A percentile compares a stretch with the other conserved stretches of the same genome.
Evolutionary conservation across 2,797 vertebrate genomes (phyloP).

Genomic region (Tragelaphus eurycerus): DNA sequence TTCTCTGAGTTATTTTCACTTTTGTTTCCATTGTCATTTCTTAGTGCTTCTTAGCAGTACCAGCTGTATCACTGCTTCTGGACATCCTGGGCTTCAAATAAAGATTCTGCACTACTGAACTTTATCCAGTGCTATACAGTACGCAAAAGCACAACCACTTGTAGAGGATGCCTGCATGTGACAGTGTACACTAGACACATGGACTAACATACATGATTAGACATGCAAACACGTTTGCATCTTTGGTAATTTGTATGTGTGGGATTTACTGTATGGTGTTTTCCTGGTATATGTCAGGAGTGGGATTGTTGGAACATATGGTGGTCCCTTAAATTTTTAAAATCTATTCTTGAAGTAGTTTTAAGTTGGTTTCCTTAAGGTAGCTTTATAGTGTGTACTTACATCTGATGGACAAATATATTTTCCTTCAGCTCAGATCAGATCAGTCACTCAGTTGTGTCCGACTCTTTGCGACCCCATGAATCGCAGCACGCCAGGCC

Average conservation of each 20-base stretch:
- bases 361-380: neutral
- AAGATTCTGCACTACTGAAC: neutral
- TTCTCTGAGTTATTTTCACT: neutral
- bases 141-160: neutral
- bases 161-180: neutral
- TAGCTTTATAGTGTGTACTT: neutral
- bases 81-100: neutral
- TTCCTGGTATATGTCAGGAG: neutral
- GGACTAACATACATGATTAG: neutral
- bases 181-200: neutral
- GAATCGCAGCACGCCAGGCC: too few relatives aligned
- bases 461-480: too few relatives aligned
- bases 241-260: neutral
- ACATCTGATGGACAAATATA: neutral
- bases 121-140: neutral
- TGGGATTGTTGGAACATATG: neutral
- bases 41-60: neutral
- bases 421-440: neutral
- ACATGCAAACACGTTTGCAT: neutral
- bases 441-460: too few relatives aligned
- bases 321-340: neutral
- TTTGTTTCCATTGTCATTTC: neutral
- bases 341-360: neutral
- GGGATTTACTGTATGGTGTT: neutral
- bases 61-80: neutral